A percentile compares a stretch with the other conserved stretches of the same genome.
Conservation (phyloP, 2,113 vertebrate genomes). For the Vanacampus margaritifer region DNA sequence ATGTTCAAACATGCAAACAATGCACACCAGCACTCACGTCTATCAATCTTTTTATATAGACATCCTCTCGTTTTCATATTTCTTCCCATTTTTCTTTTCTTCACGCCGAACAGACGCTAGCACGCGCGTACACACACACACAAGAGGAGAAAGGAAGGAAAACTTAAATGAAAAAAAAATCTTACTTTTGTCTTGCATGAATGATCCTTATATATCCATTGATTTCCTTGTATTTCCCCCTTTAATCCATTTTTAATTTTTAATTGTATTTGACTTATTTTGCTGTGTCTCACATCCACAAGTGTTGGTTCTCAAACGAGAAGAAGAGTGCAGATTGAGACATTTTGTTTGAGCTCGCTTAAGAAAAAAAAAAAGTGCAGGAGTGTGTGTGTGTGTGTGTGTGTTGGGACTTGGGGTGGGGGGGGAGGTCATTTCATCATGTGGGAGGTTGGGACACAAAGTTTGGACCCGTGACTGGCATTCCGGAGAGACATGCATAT, state of each 20-base stretch:
- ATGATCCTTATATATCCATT: constrained; percentile 72
- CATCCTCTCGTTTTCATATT: not conserved
- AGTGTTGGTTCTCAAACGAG: constrained; percentile 76
- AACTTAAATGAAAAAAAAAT: constrained; percentile 56
- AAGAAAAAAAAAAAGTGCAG: constrained; percentile 71
- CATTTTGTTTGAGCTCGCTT: constrained; percentile 97
- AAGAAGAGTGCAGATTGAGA: constrained; percentile 99
- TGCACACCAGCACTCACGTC: not conserved
- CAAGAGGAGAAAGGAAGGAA: constrained; percentile 29
- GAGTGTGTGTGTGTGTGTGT: not conserved
- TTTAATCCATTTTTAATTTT: not conserved
- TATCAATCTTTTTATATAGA: not conserved
- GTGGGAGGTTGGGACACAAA: constrained; percentile 98
- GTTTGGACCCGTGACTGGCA: constrained; percentile 99
- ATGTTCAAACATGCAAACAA: not conserved
- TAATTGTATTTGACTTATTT: not conserved
- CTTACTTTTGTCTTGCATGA: constrained; percentile 73
- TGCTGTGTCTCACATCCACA: constrained; percentile 77
- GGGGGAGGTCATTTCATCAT: constrained; percentile 90
- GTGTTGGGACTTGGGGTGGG: no score
- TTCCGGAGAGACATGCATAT: constrained; percentile 99
- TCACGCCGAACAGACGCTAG: constrained; percentile 3
- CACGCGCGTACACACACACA: constrained; percentile 24
- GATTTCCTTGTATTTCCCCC: not conserved
- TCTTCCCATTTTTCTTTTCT: no score